phyloP scores from a whole-genome alignment of 2,113 vertebrate species.

The Laticauda laticaudata region DNA sequence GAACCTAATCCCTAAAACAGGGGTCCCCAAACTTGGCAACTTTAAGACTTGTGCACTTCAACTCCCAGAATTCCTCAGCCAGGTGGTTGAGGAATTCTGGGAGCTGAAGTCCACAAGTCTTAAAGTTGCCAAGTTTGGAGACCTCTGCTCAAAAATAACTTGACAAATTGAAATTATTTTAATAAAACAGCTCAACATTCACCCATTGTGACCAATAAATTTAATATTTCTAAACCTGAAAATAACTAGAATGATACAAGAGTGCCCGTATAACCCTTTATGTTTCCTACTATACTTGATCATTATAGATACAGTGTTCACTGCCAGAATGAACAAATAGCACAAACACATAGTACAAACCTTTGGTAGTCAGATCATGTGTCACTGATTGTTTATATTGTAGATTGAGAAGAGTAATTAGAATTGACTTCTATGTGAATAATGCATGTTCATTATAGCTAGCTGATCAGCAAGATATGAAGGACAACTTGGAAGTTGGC shows the following conservation, averaged over 20 bases:
- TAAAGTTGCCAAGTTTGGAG: no score
- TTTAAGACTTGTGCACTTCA: no score
- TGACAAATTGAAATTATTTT: neutral
- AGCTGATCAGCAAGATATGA: constrained; percentile 77
- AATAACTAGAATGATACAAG: neutral
- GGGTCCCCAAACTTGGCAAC: no score
- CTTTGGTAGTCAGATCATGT: constrained; percentile 40
- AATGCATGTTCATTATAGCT: constrained; percentile 62
- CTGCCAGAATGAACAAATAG: neutral
- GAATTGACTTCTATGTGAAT: constrained; percentile 54
- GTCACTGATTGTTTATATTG: constrained; percentile 38
- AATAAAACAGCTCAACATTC: constrained; percentile 8
- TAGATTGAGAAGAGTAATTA: constrained; percentile 61
- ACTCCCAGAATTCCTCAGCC: no score
- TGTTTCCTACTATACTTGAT: neutral
- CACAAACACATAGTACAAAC: constrained; percentile 22
- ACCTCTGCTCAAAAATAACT: neutral
- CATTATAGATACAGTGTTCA: neutral
- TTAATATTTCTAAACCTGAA: constrained; percentile 17
- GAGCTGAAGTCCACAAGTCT: no score
- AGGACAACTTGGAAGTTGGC: constrained; percentile 73
- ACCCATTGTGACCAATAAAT: neutral
- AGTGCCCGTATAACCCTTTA: neutral
- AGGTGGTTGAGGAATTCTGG: no score
- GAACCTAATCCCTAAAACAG: neutral